Base-by-base conservation (phyloP, 2,888 invertebrate genomes). In the Spisula subtruncata region DNA sequence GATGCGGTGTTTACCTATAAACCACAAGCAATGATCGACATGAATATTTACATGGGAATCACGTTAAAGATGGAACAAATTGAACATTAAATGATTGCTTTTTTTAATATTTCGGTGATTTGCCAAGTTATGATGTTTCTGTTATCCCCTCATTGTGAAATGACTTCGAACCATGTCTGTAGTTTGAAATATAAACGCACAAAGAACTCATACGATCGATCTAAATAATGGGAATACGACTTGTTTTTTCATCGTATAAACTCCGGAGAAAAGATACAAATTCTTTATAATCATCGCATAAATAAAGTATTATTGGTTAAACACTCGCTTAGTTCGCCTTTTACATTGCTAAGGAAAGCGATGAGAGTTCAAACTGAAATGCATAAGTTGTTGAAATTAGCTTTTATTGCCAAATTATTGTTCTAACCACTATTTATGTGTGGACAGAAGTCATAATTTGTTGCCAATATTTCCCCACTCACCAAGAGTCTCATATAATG, bases 291-390 rank as follows among this genome's bases (percentile, higher is more conserved):
- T 75, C 18, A 75, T 10, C 29, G 35, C 75, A 35, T 75, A 75
- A 75, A 75, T 75, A 75, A 75, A 75, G 75, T n/a, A 71, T 75
- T 18, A 35, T 75, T 75, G 75, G 25, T 75, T 32, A 71, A n/a
- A 71, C 8, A 66, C 60, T n/a, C 25, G 25, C n/a, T 25, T 25
- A 25, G 25, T n/a, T 66, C 25, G 25, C n/a, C 8, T 66, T 60
- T 66, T 66, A 25, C n/a, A 66, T 25, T 66, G 60, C 60, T 12
- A 12, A 25, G 25, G 25, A 66, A 25, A n/a, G n/a, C n/a, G 60
- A 66, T 25, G 25, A 41, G n/a, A 41, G 16, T n/a, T 66, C 60
- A 12, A 51, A 6, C 25, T 66, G 25, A 25, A 66, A 25, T 0
- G 25, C 60, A n/a, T n/a, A 25, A 66, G 25, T 25, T 66, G 60